Base-by-base conservation (phyloP, 2,797 vertebrate species). In the Ispidina lecontei region DNA sequence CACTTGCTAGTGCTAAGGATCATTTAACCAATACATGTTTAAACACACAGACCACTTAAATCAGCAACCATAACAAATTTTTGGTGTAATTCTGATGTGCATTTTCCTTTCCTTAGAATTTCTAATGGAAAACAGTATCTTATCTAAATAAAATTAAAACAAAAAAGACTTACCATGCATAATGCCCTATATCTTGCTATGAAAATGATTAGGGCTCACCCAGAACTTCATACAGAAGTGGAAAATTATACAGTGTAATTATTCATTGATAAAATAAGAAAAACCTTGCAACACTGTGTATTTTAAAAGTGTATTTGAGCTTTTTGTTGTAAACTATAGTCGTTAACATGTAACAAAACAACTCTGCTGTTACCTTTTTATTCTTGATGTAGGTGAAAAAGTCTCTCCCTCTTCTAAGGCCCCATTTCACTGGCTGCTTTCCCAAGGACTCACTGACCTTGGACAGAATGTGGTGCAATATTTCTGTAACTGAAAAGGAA, bases 381-480 rank as follows among this genome's bases (percentile, higher is more conserved):
- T 77, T 75, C 23, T 84, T 73, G 55, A 65, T 46, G 35, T 44
- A 79, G 21, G 31, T 93, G 52, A 15, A 81, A 68, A 79, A 81
- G 35, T 59, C 39, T 71, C 31, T 78, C 35, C 20, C 17, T 60
- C 9, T 85, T 22, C 1, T 0, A 7, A 43, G 44, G 56, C 59
- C 28, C 4, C 2, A 3, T 63, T 93, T 81, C 63, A 22, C 20
- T 92, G 93, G 87, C 89, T 69, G 26, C 37, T 81, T 92, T 95
- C 92, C 87, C 52, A 81, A 88, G 94, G 85, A 55, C 92, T 86
- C 37, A 1, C 15, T 92, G 92, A 95, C 91, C 89, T 86, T 95
- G 76, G 63, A 1, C 0, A 81, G 76, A 75, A 49, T 35, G 63
- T 41, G 56, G 33, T 80, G 47, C 14, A 21, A 15, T 84, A 51